Base-by-base conservation (phyloP, 2,888 invertebrate genomes). In the Latheticus oryzae region DNA sequence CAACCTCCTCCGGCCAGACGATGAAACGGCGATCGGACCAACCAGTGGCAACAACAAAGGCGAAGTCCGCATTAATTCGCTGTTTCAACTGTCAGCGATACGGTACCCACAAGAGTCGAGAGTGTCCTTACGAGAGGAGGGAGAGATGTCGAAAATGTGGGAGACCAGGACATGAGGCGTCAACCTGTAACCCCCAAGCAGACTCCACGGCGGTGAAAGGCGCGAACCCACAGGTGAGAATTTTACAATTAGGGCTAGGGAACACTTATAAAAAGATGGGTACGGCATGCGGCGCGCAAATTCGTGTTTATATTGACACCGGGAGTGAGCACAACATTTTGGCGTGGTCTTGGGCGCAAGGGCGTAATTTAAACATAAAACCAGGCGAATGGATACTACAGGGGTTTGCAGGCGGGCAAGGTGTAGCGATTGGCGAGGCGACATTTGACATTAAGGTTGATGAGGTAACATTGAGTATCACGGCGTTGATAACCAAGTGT, bases 331-430 rank as follows among this genome's bases (percentile, higher is more conserved):
- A n/a, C n/a, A n/a, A n/a, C n/a, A n/a, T n/a, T n/a, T n/a, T 23
- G 23, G 23, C 23, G 23, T 23, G 23, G 3, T 23, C 23, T 23
- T 23, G 1, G 23, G 23, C 7, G n/a, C n/a, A n/a, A 23, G 23
- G 23, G 1, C 3, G 30, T 30, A 12, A 30, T 12, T 4, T 9
- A 11, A 30, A 30, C 2, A 5, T 30, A 9, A 30, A 11, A 30
- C 12, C 30, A 30, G 30, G 11, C 12, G 7, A 23, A 23, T 23
- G 23, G 23, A 1, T 23, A 23, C 3, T 23, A 23, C 23, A 23
- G 30, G 9, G 11, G 30, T 30, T 30, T 30, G 30, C 30, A 30
- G 30, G 12, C 9, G 30, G 30, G 30, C 7, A 12, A 30, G 23
- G 23, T 1, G 23, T 23, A 3, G 23, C 23, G 23, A 23, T 23